Evolutionary conservation across 2,888 invertebrate genomes (phyloP), one percentile per base, ranked within the genome.

Genomic region (Heliconius sara): DNA sequence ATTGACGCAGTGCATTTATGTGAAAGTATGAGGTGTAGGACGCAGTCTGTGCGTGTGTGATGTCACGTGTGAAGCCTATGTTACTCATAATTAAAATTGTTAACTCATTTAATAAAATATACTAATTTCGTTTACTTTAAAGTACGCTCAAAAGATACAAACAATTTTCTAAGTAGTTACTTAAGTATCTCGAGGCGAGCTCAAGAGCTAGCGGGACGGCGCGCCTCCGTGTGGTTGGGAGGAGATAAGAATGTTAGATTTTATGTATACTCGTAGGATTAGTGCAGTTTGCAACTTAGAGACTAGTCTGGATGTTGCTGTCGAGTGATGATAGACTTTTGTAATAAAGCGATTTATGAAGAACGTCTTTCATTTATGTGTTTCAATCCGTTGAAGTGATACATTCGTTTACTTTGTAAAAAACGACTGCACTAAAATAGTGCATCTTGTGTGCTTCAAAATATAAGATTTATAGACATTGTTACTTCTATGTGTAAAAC

Each of bases 341-440:
- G 87, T 92, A 92, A 90, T 92, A 92, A 92, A 92, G 87, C 85
- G 86, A 89, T 92, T 91, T 88, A 89, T 83, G 88, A 89, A 75
- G 25, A 67, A 16, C 43, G 57, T 19, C 22, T 80, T 81, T 81
- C 76, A 81, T 80, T 81, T 68, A 25, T 43, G 30, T 43, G 10
- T 34, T 34, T 52, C 43, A 43, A 43, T 12, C 43, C 12, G 0
- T 43, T 0, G 10, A 43, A 1, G 43, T 6, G 39, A 16, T 5
- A 47, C 52, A 34, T 34, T 6, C 34, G 34, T 34, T 52, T 6
- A 52, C 19, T 19, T 52, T 52, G 52, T 52, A 19, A 19, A n/a
- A 60, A 52, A 60, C 10, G 3, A n/a, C 57, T 60, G 57, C 57
- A n/a, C 3, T 60, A 27, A 27, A 0, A 27, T 27, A 27, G 27